These are phyloP conservation scores for Tenthredo notha DNA, from an alignment of 2,888 invertebrate genomes.

Conservation along the genomic window DNA sequence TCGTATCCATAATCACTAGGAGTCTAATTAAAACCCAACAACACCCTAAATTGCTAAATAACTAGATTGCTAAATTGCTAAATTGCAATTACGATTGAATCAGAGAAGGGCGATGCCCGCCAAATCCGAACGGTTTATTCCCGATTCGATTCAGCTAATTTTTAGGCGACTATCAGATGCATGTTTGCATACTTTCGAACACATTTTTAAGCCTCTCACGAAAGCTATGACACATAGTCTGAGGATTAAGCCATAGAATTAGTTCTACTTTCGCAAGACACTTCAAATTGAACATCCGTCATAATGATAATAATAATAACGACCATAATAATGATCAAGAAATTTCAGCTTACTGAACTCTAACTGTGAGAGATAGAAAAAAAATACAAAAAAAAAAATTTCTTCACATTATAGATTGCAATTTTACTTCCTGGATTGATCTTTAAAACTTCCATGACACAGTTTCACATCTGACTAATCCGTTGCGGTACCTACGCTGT, in stretches of 20 bases:
- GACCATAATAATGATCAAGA: not conserved
- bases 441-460: not conserved
- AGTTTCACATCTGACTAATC: not conserved
- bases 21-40: conserved; percentile 67
- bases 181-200: conserved; percentile 34
- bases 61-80: conserved; percentile 34
- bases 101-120: conserved; percentile 37
- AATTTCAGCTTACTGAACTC: not conserved
- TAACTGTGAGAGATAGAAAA: not conserved
- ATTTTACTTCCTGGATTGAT: conserved; percentile 11
- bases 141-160: conserved; percentile 47
- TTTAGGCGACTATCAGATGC: conserved; percentile 26
- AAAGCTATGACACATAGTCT: conserved; percentile 30
- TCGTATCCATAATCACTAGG: conserved; percentile 73
- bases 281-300: not conserved
- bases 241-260: not conserved
- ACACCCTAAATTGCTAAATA: conserved; percentile 59
- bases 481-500: conserved; percentile 2
- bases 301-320: not conserved
- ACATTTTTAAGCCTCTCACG: conserved; percentile 25
- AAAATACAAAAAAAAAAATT: not conserved
- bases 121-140: conserved; percentile 42
- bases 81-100: conserved; percentile 46
- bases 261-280: conserved; percentile 17
- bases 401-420: not conserved